These are phyloP conservation scores for Melanotus villosus DNA, from an alignment of 2,888 invertebrate species.

Conservation along the genomic window DNA sequence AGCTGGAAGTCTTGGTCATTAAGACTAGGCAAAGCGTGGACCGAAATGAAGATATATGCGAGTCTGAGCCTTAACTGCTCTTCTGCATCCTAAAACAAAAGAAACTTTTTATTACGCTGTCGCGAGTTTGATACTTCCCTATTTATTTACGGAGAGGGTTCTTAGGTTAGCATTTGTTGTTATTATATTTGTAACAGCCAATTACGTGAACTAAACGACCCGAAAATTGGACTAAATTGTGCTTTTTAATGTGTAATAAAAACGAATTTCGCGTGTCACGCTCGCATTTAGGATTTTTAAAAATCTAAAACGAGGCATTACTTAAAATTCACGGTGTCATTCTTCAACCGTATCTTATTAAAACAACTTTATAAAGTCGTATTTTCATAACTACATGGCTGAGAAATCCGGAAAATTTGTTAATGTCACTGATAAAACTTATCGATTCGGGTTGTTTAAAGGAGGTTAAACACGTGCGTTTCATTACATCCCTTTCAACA, in stretches of 20 bases:
- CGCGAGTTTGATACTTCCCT: slow-evolving; percentile 42
- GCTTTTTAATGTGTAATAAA: slow-evolving; percentile 9
- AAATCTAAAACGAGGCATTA: too few relatives aligned
- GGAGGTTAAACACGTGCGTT: too few relatives aligned
- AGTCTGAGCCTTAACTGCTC: slow-evolving; percentile 52
- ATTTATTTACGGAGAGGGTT: slow-evolving; percentile 33
- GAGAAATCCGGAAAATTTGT: too few relatives aligned
- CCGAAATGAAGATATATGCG: slow-evolving; percentile 57
- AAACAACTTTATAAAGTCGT: too few relatives aligned
- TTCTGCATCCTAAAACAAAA: slow-evolving; percentile 47
- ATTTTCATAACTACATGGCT: too few relatives aligned
- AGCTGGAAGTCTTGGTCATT: slow-evolving; percentile 59
- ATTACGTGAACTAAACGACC: slow-evolving; percentile 20
- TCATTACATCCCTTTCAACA: too few relatives aligned
- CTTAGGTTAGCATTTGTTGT: slow-evolving; percentile 22
- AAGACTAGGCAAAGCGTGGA: slow-evolving; percentile 55
- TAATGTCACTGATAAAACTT: too few relatives aligned
- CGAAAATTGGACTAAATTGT: slow-evolving; percentile 23
- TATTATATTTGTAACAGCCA: slow-evolving; percentile 32
- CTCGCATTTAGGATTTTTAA: slow-evolving; percentile 8
- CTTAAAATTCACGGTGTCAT: too few relatives aligned
- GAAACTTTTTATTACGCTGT: slow-evolving; percentile 45
- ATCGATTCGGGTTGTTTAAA: too few relatives aligned
- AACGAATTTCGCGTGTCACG: slow-evolving; percentile 16
- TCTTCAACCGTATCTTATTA: too few relatives aligned